Percentiles rank a stretch among this genome's conserved stretches.
Evolutionary conservation across 2,888 invertebrate species (phyloP).

Genomic region (Agrotis exclamationis): DNA sequence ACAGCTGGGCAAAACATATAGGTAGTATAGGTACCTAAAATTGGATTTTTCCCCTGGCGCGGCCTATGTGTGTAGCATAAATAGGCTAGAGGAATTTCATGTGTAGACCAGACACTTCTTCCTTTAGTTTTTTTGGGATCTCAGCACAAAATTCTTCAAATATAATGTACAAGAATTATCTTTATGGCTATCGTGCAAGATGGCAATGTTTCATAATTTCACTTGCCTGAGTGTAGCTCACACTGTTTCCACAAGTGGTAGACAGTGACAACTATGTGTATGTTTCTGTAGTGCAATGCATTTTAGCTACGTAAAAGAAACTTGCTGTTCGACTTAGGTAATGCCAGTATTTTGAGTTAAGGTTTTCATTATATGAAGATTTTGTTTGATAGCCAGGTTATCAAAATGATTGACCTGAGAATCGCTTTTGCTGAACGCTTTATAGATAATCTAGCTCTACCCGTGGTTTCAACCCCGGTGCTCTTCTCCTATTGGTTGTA

Average conservation of each 20-base stretch:
- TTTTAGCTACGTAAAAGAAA: not conserved
- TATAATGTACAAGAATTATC: not conserved
- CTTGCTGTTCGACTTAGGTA: not conserved
- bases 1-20: no score
- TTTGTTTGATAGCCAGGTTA: not conserved
- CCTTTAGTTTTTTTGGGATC: not conserved
- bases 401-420: not conserved
- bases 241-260: conserved; percentile 16
- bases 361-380: not conserved
- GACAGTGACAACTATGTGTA: conserved; percentile 2
- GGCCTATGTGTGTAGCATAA: not conserved
- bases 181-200: conserved; percentile 23
- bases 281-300: conserved; percentile 19
- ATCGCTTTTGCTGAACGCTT: no score
- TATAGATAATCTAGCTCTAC: no score
- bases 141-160: not conserved
- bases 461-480: no score
- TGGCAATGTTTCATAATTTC: conserved; percentile 38
- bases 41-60: no score
- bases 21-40: no score
- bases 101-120: no score
- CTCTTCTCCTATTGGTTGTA: no score
- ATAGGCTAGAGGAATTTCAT: not conserved
- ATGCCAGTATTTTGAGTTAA: not conserved
- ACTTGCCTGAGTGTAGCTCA: not conserved